Evolutionary conservation across 2,113 vertebrate genomes (phyloP), one percentile per base, ranked within the genome.

Genomic region (Microtus ochrogaster): DNA sequence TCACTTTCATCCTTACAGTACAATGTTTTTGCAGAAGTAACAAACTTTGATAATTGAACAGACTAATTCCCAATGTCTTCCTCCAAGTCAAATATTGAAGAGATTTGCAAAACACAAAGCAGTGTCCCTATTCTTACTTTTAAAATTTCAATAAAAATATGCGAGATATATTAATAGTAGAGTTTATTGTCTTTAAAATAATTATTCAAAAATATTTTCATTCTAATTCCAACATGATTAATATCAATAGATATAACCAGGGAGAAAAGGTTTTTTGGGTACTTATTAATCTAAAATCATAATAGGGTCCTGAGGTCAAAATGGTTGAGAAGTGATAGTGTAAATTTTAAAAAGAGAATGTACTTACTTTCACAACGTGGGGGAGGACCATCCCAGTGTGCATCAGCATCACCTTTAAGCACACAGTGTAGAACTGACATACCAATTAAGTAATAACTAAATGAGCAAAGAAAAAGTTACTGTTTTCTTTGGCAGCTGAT

Each of bases 361-460:
- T 89, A 89, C 96, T 97, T 92, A 98, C 97, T 93, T 74, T 77
- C 12, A 95, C 97, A 98, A 0, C 0, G 0, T n/a, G 97, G 96
- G 8, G 49, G 1, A 0, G 1, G 0, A n/a, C 0, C 2, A 11
- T 7, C 41, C 97, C 97, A 98, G 0, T 0, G 0, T 52, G 88
- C 9, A 0, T 0, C 0, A 58, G 19, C 58, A 1, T 8, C 3
- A 7, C 0, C 74, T 68, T 76, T 88, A 85, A 96, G 0, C 0
- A 68, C 9, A 96, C 97, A 98, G 10, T 28, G 0, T 7, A 90
- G 0, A 72, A 28, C 0, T 76, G 2, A 0, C 36, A 1, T 0
- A 73, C 97, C 97, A 72, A 81, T 0, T 55, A 97, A 16, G 4
- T 41, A 17, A 93, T 33, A 96, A 36, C 97, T 98, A 94, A 82